Evolutionary conservation across 2,113 vertebrate genomes (phyloP).

Genomic region (Podarcis raffonei): DNA sequence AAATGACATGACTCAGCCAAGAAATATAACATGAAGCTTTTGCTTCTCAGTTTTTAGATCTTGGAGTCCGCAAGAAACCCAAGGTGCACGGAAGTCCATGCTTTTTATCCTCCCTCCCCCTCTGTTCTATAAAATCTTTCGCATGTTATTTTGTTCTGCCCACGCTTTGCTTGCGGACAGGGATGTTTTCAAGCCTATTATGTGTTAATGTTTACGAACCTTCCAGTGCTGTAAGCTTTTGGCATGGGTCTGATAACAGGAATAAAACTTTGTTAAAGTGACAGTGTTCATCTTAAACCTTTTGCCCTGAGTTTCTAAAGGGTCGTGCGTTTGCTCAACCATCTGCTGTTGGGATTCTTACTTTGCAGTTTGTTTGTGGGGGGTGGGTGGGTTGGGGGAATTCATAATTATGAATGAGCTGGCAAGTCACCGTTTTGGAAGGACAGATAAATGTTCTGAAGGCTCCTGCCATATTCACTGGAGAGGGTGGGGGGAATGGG

Average conservation of each 20-base stretch:
- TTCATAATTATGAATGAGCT: rapidly evolving
- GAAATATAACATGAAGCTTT: not conserved
- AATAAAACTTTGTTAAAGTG: not conserved
- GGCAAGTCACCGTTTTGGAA: not conserved
- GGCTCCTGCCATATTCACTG: rapidly evolving
- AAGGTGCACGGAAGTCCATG: not conserved
- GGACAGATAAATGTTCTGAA: not conserved
- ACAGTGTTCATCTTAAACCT: not conserved
- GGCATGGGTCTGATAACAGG: rapidly evolving
- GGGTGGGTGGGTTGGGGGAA: too few relatives aligned
- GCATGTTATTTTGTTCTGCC: rapidly evolving
- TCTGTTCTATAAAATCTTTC: not conserved
- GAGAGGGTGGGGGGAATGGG: not conserved
- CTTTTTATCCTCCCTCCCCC: not conserved
- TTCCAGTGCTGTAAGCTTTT: not conserved
- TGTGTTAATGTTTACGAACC: slow-evolving; percentile 17
- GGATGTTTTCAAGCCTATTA: not conserved
- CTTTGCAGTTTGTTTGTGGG: not conserved
- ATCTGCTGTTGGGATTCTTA: not conserved
- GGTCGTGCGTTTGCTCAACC: rapidly evolving
- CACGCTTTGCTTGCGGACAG: not conserved
- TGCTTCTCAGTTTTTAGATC: not conserved
- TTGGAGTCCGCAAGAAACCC: not conserved
- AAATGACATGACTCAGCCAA: not conserved
- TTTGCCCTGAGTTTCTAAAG: not conserved